Conservation (phyloP, 1,140 invertebrate genomes). For the Calycopis cecrops region DNA sequence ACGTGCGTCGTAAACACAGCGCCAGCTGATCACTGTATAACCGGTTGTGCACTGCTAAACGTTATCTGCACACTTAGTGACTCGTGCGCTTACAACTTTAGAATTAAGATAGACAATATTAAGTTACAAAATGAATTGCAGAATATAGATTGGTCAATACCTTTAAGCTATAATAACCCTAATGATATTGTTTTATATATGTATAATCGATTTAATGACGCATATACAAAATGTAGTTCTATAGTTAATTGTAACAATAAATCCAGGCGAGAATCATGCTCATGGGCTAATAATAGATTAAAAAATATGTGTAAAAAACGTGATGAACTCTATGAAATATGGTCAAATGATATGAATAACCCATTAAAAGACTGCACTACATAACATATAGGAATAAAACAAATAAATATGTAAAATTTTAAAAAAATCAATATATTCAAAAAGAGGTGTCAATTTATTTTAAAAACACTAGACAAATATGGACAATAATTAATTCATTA, state of each 20-base stretch:
- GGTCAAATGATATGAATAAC: constrained; percentile 20
- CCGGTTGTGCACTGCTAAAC: constrained; percentile 16
- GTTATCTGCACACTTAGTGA: not conserved
- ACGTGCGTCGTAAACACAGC: constrained; percentile 20
- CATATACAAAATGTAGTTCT: not conserved
- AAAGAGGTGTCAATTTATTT: constrained; percentile 13
- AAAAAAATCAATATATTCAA: constrained; percentile 21
- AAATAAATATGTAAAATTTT: constrained; percentile 22
- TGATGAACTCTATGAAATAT: constrained; percentile 18
- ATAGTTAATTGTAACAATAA: not conserved
- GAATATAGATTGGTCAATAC: not conserved
- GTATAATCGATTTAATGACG: not conserved
- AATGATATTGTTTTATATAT: not conserved
- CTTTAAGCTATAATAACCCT: not conserved
- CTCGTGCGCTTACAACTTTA: not conserved
- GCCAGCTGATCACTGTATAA: constrained; percentile 23
- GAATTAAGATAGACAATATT: not conserved
- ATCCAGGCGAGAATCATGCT: constrained; percentile 3
- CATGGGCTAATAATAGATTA: constrained; percentile 23
- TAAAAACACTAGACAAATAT: constrained; percentile 18
- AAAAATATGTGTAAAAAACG: constrained; percentile 23
- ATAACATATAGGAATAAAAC: constrained; percentile 31
- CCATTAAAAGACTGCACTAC: constrained; percentile 22
- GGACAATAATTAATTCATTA: constrained; percentile 21
- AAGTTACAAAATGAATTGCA: not conserved